phyloP scores from a whole-genome alignment of 2,113 vertebrate species.

The Echinops telfairi region DNA sequence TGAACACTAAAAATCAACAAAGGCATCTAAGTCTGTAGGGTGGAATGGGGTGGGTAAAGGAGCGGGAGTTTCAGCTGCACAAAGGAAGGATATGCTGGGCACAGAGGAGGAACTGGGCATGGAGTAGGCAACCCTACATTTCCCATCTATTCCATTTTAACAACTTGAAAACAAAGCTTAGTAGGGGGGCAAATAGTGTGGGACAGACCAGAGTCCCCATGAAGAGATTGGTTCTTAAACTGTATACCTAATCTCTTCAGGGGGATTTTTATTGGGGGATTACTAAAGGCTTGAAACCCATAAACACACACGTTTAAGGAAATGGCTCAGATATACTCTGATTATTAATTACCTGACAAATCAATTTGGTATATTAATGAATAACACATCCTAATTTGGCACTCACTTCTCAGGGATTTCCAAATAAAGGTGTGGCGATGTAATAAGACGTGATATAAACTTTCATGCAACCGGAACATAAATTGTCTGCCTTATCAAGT shows the following conservation, averaged over 20 bases:
- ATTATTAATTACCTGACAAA: neutral
- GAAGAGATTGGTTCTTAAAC: neutral
- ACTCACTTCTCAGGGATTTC: neutral
- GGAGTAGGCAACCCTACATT: neutral
- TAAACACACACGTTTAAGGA: neutral
- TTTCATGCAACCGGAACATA: slow-evolving; percentile 18
- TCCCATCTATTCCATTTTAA: neutral
- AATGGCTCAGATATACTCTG: neutral
- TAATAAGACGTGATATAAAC: neutral
- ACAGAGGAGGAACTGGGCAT: neutral
- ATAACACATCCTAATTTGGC: neutral
- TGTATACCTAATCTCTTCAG: neutral
- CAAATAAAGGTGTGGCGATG: neutral
- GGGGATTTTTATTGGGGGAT: neutral
- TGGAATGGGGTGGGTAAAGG: neutral
- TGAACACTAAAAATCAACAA: neutral
- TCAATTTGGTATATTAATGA: neutral
- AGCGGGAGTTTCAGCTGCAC: neutral
- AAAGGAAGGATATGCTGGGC: neutral
- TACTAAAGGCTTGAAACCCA: neutral
- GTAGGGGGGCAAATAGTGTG: neutral
- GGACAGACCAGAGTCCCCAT: neutral
- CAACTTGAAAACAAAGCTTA: neutral
- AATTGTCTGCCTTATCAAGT: neutral
- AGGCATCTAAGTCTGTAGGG: neutral